Base-by-base conservation (phyloP, 2,888 invertebrate species). In the Dynastes hyllus region DNA sequence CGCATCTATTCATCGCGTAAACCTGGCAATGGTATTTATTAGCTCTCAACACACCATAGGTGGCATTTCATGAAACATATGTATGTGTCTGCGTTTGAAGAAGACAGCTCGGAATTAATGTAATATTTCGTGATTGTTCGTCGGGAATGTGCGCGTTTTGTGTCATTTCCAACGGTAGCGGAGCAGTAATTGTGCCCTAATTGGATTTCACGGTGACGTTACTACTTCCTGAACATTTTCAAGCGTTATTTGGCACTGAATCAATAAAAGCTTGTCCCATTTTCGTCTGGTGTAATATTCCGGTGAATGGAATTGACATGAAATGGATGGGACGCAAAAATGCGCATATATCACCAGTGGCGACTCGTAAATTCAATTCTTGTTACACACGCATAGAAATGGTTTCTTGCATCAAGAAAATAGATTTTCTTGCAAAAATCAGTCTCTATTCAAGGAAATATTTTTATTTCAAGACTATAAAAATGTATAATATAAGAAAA, bases 161-260 rank as follows among this genome's bases (percentile, higher is more conserved):
- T 32, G 63, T 63, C 27, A 2, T 32, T 32, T 63, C 32, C n/a
- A 63, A 9, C 13, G 27, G 63, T 29, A 61, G 29, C 61, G 29
- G 29, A 29, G 27, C 22, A 3, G 70, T 70, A 70, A 70, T 70
- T 70, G 70, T 51, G 51, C 22, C 40, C n/a, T 70, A 70, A 70
- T 70, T 70, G 70, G 51, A 70, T 70, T 70, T 70, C 55, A 70
- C 32, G 70, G 51, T 55, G 70, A 55, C 51, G 70, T 29, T 70
- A 70, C 70, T 51, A 70, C 51, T 70, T 70, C 51, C 70, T 40
- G 70, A 55, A n/a, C 51, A 53, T 70, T 70, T 70, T 29, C 51
- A 70, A n/a, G 11, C 70, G 70, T 22, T 40, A 40, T 32, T 51
- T 70, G 53, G 51, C 70, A 51, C 37, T 51, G 22, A 70, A 70